A percentile compares a stretch with the other conserved stretches of the same genome.
phyloP scores from a whole-genome alignment of 2,888 invertebrate species.

The Athripsodes cinereus region DNA sequence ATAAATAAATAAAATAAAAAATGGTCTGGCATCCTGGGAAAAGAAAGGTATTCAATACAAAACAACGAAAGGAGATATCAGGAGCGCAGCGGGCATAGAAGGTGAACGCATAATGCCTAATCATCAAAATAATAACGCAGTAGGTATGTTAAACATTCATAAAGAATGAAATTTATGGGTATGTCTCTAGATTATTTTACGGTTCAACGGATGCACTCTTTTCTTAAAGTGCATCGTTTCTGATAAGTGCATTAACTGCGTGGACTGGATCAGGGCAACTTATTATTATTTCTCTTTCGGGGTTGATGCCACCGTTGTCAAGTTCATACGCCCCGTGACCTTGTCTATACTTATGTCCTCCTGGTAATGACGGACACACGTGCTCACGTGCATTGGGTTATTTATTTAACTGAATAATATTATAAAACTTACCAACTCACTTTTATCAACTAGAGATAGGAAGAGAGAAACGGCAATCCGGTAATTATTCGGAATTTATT shows the following conservation, averaged over 20 bases:
- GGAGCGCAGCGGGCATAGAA: conserved; percentile 15
- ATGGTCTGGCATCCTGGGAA: too few relatives aligned
- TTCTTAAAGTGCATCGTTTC: background rate
- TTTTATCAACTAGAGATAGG: too few relatives aligned
- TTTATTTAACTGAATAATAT: too few relatives aligned
- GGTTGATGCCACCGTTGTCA: conserved; percentile 12
- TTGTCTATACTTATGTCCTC: conserved; percentile 13
- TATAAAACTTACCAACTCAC: too few relatives aligned
- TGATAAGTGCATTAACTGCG: background rate
- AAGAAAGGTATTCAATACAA: too few relatives aligned
- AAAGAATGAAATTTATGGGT: too few relatives aligned
- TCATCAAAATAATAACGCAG: background rate
- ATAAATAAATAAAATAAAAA: too few relatives aligned
- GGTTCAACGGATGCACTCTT: background rate
- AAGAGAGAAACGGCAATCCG: too few relatives aligned
- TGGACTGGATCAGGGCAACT: background rate
- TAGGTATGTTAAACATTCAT: too few relatives aligned
- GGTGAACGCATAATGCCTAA: conserved; percentile 4
- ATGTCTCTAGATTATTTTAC: too few relatives aligned
- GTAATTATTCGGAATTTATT: too few relatives aligned
- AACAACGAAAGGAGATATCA: background rate
- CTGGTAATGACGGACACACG: conserved; percentile 8
- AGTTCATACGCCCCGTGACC: conserved; percentile 20
- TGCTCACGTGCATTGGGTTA: conserved; percentile 11
- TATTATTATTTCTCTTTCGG: conserved; percentile 6